phyloP scores from a whole-genome alignment of 1,140 invertebrate genomes.

The Cydia fagiglandana region DNA sequence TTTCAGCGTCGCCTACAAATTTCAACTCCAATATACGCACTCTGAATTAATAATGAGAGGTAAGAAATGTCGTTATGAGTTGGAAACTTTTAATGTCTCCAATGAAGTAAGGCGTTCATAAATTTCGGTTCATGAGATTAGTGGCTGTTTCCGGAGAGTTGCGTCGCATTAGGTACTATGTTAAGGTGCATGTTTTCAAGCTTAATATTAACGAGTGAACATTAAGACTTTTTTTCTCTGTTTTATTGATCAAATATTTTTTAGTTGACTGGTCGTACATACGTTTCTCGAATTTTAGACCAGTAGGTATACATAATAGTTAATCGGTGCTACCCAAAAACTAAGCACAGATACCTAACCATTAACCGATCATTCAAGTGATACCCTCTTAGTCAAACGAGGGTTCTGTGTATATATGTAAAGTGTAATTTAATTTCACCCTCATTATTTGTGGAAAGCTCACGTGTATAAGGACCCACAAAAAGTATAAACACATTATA shows the following conservation, averaged over 20 bases:
- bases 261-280: too few species aligned
- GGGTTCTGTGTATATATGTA: conserved; percentile 24
- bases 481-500: conserved; percentile 64
- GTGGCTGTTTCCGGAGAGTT: conserved; percentile 59
- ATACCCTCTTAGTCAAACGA: not conserved
- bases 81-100: conserved; percentile 73
- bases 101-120: conserved; percentile 68
- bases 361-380: not conserved
- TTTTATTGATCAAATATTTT: conserved; percentile 25
- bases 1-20: conserved; percentile 74
- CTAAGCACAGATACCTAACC: not conserved
- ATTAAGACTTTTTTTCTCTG: conserved; percentile 27
- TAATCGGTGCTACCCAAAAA: not conserved
- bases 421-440: conserved; percentile 38
- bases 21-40: conserved; percentile 73
- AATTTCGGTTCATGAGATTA: conserved; percentile 69
- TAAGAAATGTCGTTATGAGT: conserved; percentile 64
- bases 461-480: conserved; percentile 50
- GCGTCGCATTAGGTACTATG: conserved; percentile 43
- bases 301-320: too few species aligned
- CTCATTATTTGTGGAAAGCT: conserved; percentile 50
- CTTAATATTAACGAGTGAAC: conserved; percentile 37
- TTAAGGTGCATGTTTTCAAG: conserved; percentile 48
- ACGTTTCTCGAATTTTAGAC: too few species aligned
- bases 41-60: conserved; percentile 74